Evolutionary conservation across 2,888 invertebrate species (phyloP), one percentile per base, ranked within the genome.

Genomic region (Limnephilus auricula): DNA sequence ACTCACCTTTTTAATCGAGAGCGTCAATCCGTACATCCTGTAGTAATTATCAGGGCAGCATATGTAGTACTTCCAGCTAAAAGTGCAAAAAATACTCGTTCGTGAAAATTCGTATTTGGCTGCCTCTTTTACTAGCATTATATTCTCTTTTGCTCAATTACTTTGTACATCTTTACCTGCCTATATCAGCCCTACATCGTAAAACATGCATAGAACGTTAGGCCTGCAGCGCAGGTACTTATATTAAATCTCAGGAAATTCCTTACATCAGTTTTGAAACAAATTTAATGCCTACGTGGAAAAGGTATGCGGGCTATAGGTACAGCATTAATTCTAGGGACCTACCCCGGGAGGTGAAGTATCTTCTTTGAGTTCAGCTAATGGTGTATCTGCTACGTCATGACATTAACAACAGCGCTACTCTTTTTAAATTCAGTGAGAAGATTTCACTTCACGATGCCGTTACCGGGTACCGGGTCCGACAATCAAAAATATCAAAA

Each of bases 361-460:
- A 65, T 65, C 65, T 65, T 25, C 25, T 65, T 65, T 65, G 65
- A 65, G 65, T 65, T 65, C 65, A 65, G 65, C 65, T 65, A 65
- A 65, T 87, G 50, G 30, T 32, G 78, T 87, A 87, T 87, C 34
- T 10, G 87, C 78, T 15, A 18, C 25, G 78, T 87, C 87, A 87
- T 65, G 65, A 32, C 45, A 83, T 89, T 90, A 88, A 79, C 65
- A 88, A 90, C 82, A 88, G 65, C 89, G 30, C 5, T 15, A 45
- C 90, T 90, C 79, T 45, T 30, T 87, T 90, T 82, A 88, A 50
- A 88, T 90, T 79, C 90, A 83, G 88, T 45, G 88, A 88, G 90
- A 83, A 90, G 90, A 82, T 87, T 88, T 50, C 80, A 79, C 90
- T 89, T 65, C 30, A 34, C 78, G n/a, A 50, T 78, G 50, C 31